Base-by-base conservation (phyloP, 1,140 invertebrate species). In the Calliopsis andreniformis region DNA sequence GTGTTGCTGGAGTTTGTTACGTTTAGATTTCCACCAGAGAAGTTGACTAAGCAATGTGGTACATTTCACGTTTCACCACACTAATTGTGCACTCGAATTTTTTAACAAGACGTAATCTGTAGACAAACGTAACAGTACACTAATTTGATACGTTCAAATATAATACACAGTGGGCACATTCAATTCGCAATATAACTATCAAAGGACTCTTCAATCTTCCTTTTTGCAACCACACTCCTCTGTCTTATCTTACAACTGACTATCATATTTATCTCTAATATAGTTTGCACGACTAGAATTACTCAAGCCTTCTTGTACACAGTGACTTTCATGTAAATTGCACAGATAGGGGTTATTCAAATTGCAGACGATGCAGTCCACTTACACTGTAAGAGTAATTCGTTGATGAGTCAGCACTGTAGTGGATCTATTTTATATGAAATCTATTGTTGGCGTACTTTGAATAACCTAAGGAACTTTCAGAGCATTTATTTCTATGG, bases 211-310 rank as follows among this genome's bases (percentile, higher is more conserved):
- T 70, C 20, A 32, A 32, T 3, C 35, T 49, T 35, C 32, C 23
- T 43, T 16, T 68, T 16, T 43, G 35, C 16, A 68, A 35, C 18
- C 30, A 49, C 23, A 47, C 55, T 35, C 47, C 42, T 49, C 28
- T 58, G 10, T 61, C 28, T 6, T 53, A 39, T 30, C 14, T 49
- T 58, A 32, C 8, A 47, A 25, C 25, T 59, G 10, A 70, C 30
- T 18, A 42, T 59, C 49, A 43, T 66, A 53, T 28, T 35, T 72
- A 20, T 32, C 53, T 30, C 28, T 20, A 7, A 79, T 80, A 72
- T n/a, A n/a, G n/a, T 45, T 39, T 80, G 79, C 79, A 80, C 79
- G 79, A 79, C 35, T 80, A 79, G 79, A 78, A 28, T 63, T 61
- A 62, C 62, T 59, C 53, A 12, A 51, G 45, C 12, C 18, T 61